Evolutionary conservation across 2,797 vertebrate genomes (phyloP), one percentile per base, ranked within the genome.

Genomic region (Gadopsis marmoratus): DNA sequence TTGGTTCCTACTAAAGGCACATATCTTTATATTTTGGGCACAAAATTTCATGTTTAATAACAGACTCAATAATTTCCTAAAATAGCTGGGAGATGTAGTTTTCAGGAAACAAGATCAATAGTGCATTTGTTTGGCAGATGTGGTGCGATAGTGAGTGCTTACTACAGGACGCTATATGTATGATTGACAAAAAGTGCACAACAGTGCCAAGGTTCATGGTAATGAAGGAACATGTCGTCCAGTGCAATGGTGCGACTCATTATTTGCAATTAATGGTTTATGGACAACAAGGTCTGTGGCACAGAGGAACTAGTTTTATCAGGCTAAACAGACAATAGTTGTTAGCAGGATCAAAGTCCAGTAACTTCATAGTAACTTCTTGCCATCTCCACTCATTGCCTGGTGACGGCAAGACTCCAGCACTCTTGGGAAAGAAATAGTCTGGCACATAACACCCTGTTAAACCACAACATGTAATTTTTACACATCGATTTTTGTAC

Each of bases 241-340:
- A 7, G 35, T 33, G 33, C 37, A 41, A 51, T 53, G 48, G 21
- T 74, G 74, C 74, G 68, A 78, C 14, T 71, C 61, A 71, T 29
- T 62, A 58, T 54, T 55, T 66, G 47, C 37, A 62, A 62, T 50
- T 54, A 31, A 61, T 43, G 39, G 35, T 48, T 66, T 66, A 64
- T 59, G 54, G 35, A 51, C 63, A 68, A 43, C 41, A 51, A 68
- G 41, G 41, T 35, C 47, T 48, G n/a, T 31, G 43, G 5, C 54
- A 51, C 19, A 62, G 14, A 56, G 31, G n/a, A 58, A 35, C n/a
- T 21, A 35, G 31, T 29, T 65, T 31, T 39, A 61, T 74, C 33
- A 67, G 61, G 17, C 56, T 45, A 29, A 74, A 45, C 56, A 59
- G 37, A 29, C 19, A 45, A 33, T 51, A 16, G 23, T 9, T 71